These are phyloP conservation scores for Trochalopteron elliotii DNA, from an alignment of 2,113 vertebrate genomes.

Conservation along the genomic window DNA sequence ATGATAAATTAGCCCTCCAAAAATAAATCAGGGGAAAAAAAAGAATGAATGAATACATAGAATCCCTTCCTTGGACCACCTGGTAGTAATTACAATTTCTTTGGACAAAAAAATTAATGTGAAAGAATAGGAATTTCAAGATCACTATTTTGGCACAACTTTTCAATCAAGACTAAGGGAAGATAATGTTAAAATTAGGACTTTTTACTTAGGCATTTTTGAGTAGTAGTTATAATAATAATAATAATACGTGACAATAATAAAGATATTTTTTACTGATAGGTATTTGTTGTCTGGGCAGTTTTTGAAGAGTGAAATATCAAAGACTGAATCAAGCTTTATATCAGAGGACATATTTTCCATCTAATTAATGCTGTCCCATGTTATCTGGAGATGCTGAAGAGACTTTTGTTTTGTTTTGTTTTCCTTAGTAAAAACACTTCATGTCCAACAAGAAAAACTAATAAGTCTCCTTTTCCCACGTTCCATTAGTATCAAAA, in stretches of 20 bases:
- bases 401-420: background rate
- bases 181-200: background rate
- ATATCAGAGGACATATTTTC: background rate
- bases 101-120: background rate
- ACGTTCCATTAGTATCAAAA: background rate
- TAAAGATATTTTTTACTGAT: background rate
- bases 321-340: background rate
- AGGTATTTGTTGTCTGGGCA: background rate
- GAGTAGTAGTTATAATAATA: background rate
- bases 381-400: background rate
- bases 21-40: background rate
- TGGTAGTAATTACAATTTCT: background rate
- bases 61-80: background rate
- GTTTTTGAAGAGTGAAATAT: background rate
- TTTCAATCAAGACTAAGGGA: background rate
- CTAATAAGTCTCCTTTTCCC: background rate
- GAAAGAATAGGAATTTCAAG: background rate
- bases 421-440: background rate
- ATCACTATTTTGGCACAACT: background rate
- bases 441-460: background rate
- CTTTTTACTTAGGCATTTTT: background rate
- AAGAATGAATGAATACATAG: background rate
- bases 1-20: background rate
- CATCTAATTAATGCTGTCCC: background rate
- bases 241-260: background rate